Evolutionary conservation across 2,113 vertebrate species (phyloP).

Genomic region (Crotalus horridus): DNA sequence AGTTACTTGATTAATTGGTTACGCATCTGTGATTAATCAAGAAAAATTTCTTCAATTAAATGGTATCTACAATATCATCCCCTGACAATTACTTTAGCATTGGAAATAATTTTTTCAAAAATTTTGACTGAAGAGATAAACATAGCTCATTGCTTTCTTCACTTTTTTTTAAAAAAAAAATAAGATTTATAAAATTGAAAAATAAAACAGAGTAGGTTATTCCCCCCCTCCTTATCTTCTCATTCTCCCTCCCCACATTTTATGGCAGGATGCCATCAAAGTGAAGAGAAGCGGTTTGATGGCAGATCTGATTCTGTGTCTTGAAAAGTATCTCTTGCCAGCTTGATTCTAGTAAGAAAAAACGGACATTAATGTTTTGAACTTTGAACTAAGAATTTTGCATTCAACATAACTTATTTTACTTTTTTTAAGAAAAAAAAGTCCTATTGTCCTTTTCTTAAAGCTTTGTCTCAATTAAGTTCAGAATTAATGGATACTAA

Average conservation of each 20-base stretch:
- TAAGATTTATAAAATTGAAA: neutral
- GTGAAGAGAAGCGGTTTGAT: neutral
- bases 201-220: neutral
- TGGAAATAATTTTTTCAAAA: neutral
- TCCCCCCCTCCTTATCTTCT: neutral
- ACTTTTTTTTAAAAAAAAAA: neutral
- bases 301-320: neutral
- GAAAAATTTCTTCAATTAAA: neutral
- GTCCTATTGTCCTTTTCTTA: neutral
- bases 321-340: neutral
- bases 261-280: neutral
- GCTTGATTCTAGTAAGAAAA: neutral
- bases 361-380: neutral
- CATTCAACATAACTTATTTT: neutral
- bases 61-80: neutral
- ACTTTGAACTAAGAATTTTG: neutral
- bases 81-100: neutral
- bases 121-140: neutral
- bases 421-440: too few relatives aligned
- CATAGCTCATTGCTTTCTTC: neutral
- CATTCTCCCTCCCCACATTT: neutral
- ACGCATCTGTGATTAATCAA: neutral
- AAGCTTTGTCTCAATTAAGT: neutral
- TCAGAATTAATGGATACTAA: neutral
- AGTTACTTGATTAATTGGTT: neutral